Percentiles rank a stretch among this genome's conserved stretches.
Evolutionary conservation across 2,113 vertebrate species (phyloP).

Genomic region (Caranx melampygus): DNA sequence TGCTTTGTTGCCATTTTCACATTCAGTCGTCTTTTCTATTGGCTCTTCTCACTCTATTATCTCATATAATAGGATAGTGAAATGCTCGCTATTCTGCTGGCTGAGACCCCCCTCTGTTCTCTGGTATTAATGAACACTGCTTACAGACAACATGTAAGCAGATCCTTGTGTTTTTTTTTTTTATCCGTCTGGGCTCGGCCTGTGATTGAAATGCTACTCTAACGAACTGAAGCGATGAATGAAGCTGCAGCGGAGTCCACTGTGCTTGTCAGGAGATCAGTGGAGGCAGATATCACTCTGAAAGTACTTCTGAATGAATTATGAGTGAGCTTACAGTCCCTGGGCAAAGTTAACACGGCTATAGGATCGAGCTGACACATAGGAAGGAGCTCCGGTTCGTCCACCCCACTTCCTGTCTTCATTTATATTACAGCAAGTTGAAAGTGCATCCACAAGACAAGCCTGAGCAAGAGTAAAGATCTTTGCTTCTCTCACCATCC

Average conservation of each 20-base stretch:
- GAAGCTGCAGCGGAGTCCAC: not conserved
- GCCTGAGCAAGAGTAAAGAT: not conserved
- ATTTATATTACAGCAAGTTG: constrained; percentile 60
- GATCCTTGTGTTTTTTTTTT: constrained; percentile 2
- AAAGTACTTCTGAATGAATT: constrained; percentile 44
- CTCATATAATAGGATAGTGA: constrained; percentile 17
- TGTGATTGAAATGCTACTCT: not conserved
- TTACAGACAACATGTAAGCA: constrained; percentile 1
- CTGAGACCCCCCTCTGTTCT: constrained; percentile 16
- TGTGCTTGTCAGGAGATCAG: not conserved
- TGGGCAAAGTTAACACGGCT: constrained; percentile 15
- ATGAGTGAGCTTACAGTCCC: constrained; percentile 32
- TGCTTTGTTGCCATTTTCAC: constrained; percentile 38
- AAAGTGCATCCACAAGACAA: constrained; percentile 33
- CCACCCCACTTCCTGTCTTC: constrained; percentile 47
- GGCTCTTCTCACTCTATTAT: constrained; percentile 24
- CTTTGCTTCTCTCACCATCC: not conserved
- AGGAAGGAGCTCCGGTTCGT: constrained; percentile 36
- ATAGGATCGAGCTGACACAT: constrained; percentile 16
- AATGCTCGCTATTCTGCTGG: constrained; percentile 21
- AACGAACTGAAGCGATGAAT: not conserved
- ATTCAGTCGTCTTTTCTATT: constrained; percentile 31
- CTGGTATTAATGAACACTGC: constrained; percentile 22
- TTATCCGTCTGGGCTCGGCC: not conserved
- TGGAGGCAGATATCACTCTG: not conserved